These are phyloP conservation scores for Chionoecetes opilio DNA, from an alignment of 1,140 invertebrate genomes.

Conservation along the genomic window DNA sequence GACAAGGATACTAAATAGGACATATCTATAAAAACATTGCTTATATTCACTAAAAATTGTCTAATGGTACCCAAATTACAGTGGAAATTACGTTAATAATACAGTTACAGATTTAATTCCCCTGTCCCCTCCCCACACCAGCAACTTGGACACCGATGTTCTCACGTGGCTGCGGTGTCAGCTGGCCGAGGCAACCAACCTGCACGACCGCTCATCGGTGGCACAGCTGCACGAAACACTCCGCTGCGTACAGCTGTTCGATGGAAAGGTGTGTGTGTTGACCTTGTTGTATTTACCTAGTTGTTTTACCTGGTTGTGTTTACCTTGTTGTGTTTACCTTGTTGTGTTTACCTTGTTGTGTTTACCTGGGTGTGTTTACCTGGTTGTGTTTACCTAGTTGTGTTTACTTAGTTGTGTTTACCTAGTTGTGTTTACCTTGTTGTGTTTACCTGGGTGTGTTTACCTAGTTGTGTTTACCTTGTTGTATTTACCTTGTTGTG, in stretches of 20 bases:
- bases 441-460: not conserved
- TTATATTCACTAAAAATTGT: too few relatives aligned
- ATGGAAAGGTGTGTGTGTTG: constrained; percentile 63
- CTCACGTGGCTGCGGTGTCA: constrained; percentile 91
- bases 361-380: too few relatives aligned
- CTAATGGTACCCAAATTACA: too few relatives aligned
- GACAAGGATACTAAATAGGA: too few relatives aligned
- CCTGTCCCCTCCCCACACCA: not conserved
- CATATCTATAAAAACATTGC: too few relatives aligned
- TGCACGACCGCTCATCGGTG: constrained; percentile 91
- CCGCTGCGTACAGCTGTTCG: constrained; percentile 87
- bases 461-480: too few relatives aligned
- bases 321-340: not conserved
- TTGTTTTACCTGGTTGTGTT: not conserved
- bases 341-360: too few relatives aligned
- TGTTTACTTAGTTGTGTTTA: not conserved
- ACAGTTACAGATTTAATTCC: not conserved
- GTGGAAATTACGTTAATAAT: too few relatives aligned
- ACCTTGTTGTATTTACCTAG: not conserved
- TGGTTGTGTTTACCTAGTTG: not conserved
- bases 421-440: not conserved
- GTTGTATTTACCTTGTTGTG: too few relatives aligned
- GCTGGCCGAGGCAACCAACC: constrained; percentile 94
- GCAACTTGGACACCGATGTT: constrained; percentile 82
- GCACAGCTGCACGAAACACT: constrained; percentile 95